Percentiles rank a stretch among this genome's conserved stretches.
Evolutionary conservation across 2,888 invertebrate genomes (phyloP).

Genomic region (Megaustenia siamemsis): DNA sequence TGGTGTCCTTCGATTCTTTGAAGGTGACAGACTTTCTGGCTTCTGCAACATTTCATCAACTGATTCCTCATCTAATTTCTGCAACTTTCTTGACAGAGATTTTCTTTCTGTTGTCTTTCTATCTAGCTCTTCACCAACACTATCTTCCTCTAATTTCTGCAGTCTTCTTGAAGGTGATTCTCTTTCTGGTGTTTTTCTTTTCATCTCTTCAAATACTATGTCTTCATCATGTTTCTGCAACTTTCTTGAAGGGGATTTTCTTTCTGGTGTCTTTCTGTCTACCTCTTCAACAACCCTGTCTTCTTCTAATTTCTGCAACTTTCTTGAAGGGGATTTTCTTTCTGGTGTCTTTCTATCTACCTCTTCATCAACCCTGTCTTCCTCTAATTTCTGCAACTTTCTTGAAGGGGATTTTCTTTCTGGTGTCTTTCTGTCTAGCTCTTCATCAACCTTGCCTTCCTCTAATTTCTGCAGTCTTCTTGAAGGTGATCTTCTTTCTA

Average conservation of each 20-base stretch:
- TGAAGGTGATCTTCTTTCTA: slow-evolving; percentile 43
- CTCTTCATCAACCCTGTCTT: not conserved
- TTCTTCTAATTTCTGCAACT: slow-evolving; percentile 8
- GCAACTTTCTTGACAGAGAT: slow-evolving; percentile 8
- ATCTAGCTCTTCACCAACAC: not conserved
- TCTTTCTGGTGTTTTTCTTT: slow-evolving; percentile 29
- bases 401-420: slow-evolving; percentile 25
- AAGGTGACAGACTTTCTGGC: no score
- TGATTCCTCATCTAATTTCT: not conserved
- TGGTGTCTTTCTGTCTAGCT: not conserved
- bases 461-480: not conserved
- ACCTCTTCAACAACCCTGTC: not conserved
- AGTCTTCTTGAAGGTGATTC: slow-evolving; percentile 19
- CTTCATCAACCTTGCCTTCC: not conserved
- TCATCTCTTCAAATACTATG: not conserved
- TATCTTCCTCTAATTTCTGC: not conserved
- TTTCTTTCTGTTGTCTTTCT: slow-evolving; percentile 19
- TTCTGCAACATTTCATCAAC: not conserved
- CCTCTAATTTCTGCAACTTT: not conserved
- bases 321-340: slow-evolving; percentile 13
- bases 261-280: slow-evolving; percentile 40
- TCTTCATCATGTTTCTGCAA: not conserved
- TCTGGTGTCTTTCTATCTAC: slow-evolving; percentile 5
- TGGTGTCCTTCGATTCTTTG: not conserved
- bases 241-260: slow-evolving; percentile 32